Base-by-base conservation (phyloP, 2,797 vertebrate species). In the Prionace glauca region DNA sequence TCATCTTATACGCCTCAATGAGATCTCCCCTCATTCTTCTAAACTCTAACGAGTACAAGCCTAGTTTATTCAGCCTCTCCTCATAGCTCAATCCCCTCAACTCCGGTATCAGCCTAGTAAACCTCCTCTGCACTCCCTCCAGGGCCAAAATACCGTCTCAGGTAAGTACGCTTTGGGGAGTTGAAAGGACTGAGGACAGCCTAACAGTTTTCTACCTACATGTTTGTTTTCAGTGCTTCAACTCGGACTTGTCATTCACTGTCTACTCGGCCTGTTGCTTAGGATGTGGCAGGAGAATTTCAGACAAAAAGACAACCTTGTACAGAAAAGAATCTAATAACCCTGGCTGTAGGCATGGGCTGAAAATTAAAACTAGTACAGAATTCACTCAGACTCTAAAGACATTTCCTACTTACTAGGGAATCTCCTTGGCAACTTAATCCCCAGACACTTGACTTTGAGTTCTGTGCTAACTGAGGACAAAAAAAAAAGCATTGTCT, bases 181-280 rank as follows among this genome's bases (percentile, higher is more conserved):
- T 60, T 62, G 26, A 16, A 62, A 90, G 1, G 2, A 69, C 36
- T 71, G 12, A 94, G 20, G 45, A 77, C 29, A 56, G 26, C 93
- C 41, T 32, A 74, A 29, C 93, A 77, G 93, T 95, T 95, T 95
- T 45, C 71, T 29, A 71, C n/a, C 93, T 32, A 56, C 41, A 74
- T 32, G 50, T 74, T 94, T 72, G 29, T 45, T 77, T 95, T 77
- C 71, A 8, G 71, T 14, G 26, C 12, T 18, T 50, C 93, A 50
- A 71, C 92, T 72, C 36, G 72, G 65, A 94, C 92, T 50, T 94
- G 29, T 22, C 69, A 74, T 74, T 94, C 45, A 94, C 74, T 16
- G 24, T 94, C 65, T 94, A 24, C n/a, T 41, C 45, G 67, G 24
- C 92, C 67, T 29, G 1, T 91, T 91, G 60, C 56, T 65, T 32